Evolutionary conservation across 2,797 vertebrate genomes (phyloP), one percentile per base, ranked within the genome.

Genomic region (Ctenochaetus hawaiiensis): DNA sequence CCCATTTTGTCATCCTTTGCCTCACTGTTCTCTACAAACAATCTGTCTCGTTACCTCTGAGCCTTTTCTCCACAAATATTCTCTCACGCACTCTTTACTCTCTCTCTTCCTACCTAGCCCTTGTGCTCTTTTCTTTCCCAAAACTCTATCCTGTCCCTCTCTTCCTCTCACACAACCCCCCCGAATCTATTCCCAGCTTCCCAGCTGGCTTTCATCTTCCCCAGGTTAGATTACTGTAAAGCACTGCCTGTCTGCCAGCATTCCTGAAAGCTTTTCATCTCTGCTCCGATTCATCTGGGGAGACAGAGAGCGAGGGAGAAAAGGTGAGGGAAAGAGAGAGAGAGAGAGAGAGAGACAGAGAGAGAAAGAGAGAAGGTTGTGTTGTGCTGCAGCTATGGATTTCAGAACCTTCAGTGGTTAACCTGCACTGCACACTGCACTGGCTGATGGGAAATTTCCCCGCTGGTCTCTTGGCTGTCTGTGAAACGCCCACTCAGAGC

Each of bases 221-320:
- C 86, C 91, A 94, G 93, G 92, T 94, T 93, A 94, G 93, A 95
- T 95, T 94, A 94, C 93, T 90, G 90, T 93, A 93, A 94, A 94
- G 90, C 91, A 90, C 88, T 93, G 90, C 84, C 90, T 92, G 91
- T 93, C 94, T 94, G 91, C 90, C 92, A 92, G 91, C 84, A 90
- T 93, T 94, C 92, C 93, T 93, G 90, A 92, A 94, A 94, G 93
- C 93, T 91, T 94, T 94, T 94, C 93, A 94, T 94, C 91, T 91
- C 84, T 76, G 78, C 91, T 92, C 81, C 78, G 65, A 91, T 93
- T 93, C 92, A 91, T 92, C 92, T 85, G 80, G 87, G 86, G 83
- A 90, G 78, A 89, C 83, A 77, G 87, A 81, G 67, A 73, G 67
- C 9, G 22, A 22, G 45, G 1, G 62, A 43, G 75, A 68, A 56